Evolutionary conservation across 2,888 invertebrate genomes (phyloP).

Genomic region (Synergus japonicus): DNA sequence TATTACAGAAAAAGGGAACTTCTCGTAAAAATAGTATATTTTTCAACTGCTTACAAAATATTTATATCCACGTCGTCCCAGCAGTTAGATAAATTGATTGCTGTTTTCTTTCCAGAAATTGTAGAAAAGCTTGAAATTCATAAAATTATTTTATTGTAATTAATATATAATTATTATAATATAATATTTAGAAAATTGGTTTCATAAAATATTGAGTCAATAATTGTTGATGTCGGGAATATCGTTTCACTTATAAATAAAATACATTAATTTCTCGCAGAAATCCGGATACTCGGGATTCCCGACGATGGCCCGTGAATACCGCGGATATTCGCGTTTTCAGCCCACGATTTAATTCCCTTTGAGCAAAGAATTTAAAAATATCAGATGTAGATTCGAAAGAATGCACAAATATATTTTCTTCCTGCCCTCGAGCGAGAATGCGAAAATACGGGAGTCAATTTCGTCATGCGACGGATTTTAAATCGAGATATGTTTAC

Average conservation of each 20-base stretch:
- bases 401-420: not conserved
- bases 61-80: not conserved
- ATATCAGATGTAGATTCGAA: not conserved
- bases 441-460: not conserved
- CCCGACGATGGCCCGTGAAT: not conserved
- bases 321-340: not conserved
- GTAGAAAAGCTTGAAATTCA: not conserved
- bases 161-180: too few relatives aligned
- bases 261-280: not conserved
- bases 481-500: not conserved
- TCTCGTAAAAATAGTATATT: not conserved
- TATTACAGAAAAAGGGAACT: not conserved
- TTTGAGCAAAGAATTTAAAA: constrained; percentile 7
- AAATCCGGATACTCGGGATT: not conserved
- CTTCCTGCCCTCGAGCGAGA: not conserved
- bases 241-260: not conserved
- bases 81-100: not conserved
- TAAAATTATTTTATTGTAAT: too few relatives aligned
- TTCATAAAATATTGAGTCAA: not conserved
- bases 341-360: not conserved
- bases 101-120: not conserved
- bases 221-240: not conserved
- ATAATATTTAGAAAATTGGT: too few relatives aligned
- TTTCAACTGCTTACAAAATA: not conserved
- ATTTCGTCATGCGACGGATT: not conserved